A percentile compares a stretch with the other conserved stretches of the same genome.
These are phyloP conservation scores for Lapara coniferarum DNA, from an alignment of 2,888 invertebrate species.

Conservation along the genomic window DNA sequence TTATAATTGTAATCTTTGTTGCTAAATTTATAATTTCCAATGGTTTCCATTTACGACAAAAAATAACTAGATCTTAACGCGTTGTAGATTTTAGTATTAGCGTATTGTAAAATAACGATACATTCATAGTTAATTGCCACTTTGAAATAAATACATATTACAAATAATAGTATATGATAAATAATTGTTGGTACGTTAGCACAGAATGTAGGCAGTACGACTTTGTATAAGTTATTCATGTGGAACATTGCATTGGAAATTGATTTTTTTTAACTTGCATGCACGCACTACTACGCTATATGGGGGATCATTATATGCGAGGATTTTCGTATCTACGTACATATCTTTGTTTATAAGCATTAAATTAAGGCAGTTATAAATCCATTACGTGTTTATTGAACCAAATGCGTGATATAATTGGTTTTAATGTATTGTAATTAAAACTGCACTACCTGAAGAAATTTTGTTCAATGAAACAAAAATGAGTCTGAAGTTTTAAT, in stretches of 20 bases:
- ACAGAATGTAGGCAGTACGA: constrained; percentile 1
- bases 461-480: background rate
- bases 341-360: constrained; percentile 16
- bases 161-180: background rate
- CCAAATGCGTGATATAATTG: constrained; percentile 4
- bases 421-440: constrained; percentile 4
- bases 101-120: no score
- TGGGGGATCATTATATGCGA: constrained; percentile 12
- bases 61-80: no score
- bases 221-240: constrained; percentile 31
- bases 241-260: constrained; percentile 37
- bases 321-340: constrained; percentile 15
- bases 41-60: no score
- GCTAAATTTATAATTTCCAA: no score
- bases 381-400: constrained; percentile 14
- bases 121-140: no score
- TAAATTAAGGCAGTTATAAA: constrained; percentile 15
- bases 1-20: no score
- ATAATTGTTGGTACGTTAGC: background rate
- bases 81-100: no score
- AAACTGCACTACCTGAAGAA: background rate
- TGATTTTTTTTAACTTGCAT: constrained; percentile 23
- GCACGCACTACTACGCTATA: constrained; percentile 13
- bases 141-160: no score
- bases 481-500: background rate